Conservation (phyloP, 2,888 invertebrate species). For the Craniophora ligustri region DNA sequence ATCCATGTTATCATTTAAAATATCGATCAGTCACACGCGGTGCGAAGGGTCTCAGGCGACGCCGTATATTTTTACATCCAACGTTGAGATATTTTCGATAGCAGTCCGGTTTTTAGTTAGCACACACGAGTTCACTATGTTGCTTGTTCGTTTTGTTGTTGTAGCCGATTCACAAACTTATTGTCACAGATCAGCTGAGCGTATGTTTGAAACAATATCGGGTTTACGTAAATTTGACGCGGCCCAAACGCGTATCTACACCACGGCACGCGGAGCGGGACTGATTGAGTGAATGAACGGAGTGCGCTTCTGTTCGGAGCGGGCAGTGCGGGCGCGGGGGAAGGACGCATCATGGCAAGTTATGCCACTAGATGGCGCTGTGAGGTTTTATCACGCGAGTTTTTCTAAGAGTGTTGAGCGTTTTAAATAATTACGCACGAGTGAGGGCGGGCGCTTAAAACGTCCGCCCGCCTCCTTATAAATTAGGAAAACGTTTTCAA, state of each 20-base stretch:
- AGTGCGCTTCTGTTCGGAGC: constrained; percentile 50
- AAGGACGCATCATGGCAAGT: constrained; percentile 29
- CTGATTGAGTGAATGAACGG: constrained; percentile 80
- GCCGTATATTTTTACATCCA: constrained; percentile 86
- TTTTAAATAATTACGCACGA: constrained; percentile 64
- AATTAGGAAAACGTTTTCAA: constrained; percentile 83
- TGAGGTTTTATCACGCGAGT: constrained; percentile 42
- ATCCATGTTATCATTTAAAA: constrained; percentile 88
- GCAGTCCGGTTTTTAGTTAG: constrained; percentile 61
- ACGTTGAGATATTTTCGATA: constrained; percentile 79
- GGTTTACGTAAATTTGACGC: constrained; percentile 64
- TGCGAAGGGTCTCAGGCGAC: constrained; percentile 79
- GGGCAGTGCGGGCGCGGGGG: constrained; percentile 57
- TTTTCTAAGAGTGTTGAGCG: constrained; percentile 51
- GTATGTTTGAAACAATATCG: constrained; percentile 84
- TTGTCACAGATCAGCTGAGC: constrained; percentile 85
- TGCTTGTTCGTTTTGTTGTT: constrained; percentile 39
- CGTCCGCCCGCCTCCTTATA: constrained; percentile 69
- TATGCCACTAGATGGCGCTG: constrained; percentile 76
- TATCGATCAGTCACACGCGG: constrained; percentile 88
- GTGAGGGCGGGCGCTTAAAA: constrained; percentile 49
- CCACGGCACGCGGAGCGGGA: constrained; percentile 73
- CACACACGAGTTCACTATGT: constrained; percentile 57
- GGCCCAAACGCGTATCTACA: constrained; percentile 48
- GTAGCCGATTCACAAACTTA: constrained; percentile 55